phyloP scores from a whole-genome alignment of 2,888 invertebrate genomes.

The Brassicogethes aeneus region DNA sequence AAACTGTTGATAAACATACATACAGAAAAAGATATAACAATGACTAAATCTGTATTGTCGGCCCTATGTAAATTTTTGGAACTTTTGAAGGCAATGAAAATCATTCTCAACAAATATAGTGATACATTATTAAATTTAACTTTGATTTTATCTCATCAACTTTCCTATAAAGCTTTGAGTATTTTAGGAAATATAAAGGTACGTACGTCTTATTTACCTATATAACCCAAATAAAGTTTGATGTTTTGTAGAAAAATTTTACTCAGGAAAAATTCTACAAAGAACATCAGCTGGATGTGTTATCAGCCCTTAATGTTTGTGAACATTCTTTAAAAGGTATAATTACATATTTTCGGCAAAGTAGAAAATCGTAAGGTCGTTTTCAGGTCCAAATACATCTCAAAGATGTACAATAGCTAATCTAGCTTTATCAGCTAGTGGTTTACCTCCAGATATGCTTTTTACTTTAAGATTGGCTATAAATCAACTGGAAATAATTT shows the following conservation, averaged over 20 bases:
- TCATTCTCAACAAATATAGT: slow-evolving; percentile 58
- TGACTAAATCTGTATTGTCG: slow-evolving; percentile 67
- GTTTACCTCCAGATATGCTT: slow-evolving; percentile 55
- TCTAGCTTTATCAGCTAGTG: slow-evolving; percentile 44
- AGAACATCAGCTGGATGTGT: slow-evolving; percentile 56
- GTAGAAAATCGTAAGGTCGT: no score
- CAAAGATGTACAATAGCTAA: slow-evolving; percentile 35
- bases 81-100: slow-evolving; percentile 67
- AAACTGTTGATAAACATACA: slow-evolving; percentile 58
- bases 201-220: slow-evolving; percentile 16
- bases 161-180: slow-evolving; percentile 63
- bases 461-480: slow-evolving; percentile 52
- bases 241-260: slow-evolving; percentile 52
- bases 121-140: slow-evolving; percentile 63
- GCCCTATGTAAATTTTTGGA: slow-evolving; percentile 74
- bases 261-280: slow-evolving; percentile 54
- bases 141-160: slow-evolving; percentile 70
- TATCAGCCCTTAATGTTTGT: slow-evolving; percentile 67
- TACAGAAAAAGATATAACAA: slow-evolving; percentile 62
- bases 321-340: slow-evolving; percentile 56
- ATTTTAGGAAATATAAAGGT: slow-evolving; percentile 61
- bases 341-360: no score
- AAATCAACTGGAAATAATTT: slow-evolving; percentile 55
- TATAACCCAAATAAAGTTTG: no score
- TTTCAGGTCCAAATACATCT: slow-evolving; percentile 36